A percentile compares a stretch with the other conserved stretches of the same genome.
Conservation (phyloP, 2,797 vertebrate genomes). For the Meda fulgida region DNA sequence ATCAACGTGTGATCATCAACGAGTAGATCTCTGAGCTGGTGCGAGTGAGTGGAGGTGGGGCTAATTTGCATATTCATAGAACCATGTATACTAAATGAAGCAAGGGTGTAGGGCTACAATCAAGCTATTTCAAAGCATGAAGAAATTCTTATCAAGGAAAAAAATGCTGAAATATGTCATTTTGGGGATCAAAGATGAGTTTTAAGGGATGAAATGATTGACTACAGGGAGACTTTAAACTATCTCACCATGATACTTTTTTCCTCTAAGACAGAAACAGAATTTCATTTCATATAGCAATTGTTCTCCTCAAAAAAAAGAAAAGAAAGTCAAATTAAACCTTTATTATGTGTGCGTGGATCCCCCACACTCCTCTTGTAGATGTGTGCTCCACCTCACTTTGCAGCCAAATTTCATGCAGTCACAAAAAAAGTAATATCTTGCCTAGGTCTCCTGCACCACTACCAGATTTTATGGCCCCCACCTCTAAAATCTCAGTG, state of each 20-base stretch:
- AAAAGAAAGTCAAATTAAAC: neutral
- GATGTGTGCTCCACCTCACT: neutral
- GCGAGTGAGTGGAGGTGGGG: too few species aligned
- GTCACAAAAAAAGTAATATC: neutral
- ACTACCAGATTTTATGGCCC: neutral
- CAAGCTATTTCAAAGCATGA: too few species aligned
- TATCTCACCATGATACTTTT: neutral
- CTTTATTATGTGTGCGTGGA: neutral
- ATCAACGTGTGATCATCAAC: too few species aligned
- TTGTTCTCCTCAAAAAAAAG: neutral
- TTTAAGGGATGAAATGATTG: too few species aligned
- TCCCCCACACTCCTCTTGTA: neutral
- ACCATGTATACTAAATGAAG: too few species aligned
- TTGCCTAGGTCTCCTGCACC: neutral
- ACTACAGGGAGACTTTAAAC: neutral
- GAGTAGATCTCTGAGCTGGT: too few species aligned
- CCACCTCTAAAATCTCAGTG: neutral
- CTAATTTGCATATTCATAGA: too few species aligned
- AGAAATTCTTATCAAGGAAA: too few species aligned
- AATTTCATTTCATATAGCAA: neutral
- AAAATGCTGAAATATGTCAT: too few species aligned
- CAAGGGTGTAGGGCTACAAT: too few species aligned
- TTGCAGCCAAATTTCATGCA: neutral
- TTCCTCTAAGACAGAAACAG: neutral
- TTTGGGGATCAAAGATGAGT: too few species aligned